These are phyloP conservation scores for Caenorhabditis sp. DNA, from an alignment of 2,888 invertebrate genomes.

Conservation along the genomic window DNA sequence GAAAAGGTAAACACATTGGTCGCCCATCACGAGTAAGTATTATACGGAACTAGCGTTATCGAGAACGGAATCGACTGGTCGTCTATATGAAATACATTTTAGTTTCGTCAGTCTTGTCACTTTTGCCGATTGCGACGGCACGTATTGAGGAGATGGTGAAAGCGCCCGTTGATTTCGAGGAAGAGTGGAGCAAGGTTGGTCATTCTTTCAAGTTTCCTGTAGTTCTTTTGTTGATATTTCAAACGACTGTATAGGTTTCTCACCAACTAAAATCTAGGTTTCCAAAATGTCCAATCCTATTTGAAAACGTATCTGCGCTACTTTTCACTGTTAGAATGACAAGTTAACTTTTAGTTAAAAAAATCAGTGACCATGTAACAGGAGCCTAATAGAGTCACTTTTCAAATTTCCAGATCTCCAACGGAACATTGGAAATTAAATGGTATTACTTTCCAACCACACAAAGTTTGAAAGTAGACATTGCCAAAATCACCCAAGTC, in stretches of 20 bases:
- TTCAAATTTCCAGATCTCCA: constrained; percentile 34
- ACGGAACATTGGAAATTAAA: constrained; percentile 53
- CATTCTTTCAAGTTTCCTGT: neutral
- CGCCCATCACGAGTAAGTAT: constrained; percentile 44
- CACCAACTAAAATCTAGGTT: too few species aligned
- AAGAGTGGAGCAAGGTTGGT: constrained; percentile 63
- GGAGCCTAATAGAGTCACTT: too few species aligned
- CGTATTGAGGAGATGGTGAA: constrained; percentile 20
- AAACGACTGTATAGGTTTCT: too few species aligned
- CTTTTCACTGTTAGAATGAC: too few species aligned
- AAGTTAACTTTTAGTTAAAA: neutral
- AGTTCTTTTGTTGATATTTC: too few species aligned
- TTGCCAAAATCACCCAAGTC: constrained; percentile 44
- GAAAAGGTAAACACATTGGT: constrained; percentile 43
- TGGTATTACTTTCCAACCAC: constrained; percentile 64
- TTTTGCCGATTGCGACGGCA: constrained; percentile 27
- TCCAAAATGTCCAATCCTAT: too few species aligned
- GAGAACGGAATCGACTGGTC: constrained; percentile 35
- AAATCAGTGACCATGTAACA: too few species aligned
- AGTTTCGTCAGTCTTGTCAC: constrained; percentile 40
- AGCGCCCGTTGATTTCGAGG: constrained; percentile 58
- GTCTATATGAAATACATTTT: constrained; percentile 46
- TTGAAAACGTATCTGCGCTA: too few species aligned
- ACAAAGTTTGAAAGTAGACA: constrained; percentile 42
- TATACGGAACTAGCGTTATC: constrained; percentile 60